Evolutionary conservation across 2,113 vertebrate genomes (phyloP).

Genomic region (Regulus satrapa): DNA sequence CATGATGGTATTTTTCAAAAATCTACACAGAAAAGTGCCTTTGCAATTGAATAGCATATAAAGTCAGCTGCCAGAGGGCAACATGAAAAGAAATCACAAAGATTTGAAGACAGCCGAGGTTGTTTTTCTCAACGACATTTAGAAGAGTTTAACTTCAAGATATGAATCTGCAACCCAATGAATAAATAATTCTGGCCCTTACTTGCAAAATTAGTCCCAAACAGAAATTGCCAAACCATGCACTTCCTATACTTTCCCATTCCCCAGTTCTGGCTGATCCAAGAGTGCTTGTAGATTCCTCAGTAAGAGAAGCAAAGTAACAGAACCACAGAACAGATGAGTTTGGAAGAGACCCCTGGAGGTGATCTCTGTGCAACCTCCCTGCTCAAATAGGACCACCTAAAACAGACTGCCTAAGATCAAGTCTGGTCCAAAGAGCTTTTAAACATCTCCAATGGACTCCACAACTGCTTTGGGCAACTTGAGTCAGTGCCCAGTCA

Average conservation of each 20-base stretch:
- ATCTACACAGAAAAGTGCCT: not conserved
- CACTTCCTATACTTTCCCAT: not conserved
- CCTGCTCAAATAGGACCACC: not conserved
- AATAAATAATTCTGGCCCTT: not conserved
- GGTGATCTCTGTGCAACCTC: accelerated
- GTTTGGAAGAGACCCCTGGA: not conserved
- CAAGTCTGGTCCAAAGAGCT: not conserved
- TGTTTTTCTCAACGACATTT: not conserved
- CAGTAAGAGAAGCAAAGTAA: not conserved
- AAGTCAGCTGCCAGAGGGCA: not conserved
- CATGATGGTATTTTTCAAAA: not conserved
- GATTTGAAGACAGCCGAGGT: not conserved
- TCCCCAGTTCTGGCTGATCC: not conserved
- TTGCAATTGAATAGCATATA: not conserved
- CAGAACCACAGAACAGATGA: not conserved
- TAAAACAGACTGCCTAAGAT: not conserved
- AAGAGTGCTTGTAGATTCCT: not conserved
- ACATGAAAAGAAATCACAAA: not conserved
- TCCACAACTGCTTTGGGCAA: not conserved
- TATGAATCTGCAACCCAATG: not conserved
- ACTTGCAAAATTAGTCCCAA: not conserved
- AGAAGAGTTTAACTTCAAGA: not conserved
- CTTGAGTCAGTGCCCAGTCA: not conserved
- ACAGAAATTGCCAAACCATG: not conserved
- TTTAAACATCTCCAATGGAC: not conserved